phyloP scores from a whole-genome alignment of 30 jellyfish, hydroid and myxozoan species.

The Aurelia aurita region DNA sequence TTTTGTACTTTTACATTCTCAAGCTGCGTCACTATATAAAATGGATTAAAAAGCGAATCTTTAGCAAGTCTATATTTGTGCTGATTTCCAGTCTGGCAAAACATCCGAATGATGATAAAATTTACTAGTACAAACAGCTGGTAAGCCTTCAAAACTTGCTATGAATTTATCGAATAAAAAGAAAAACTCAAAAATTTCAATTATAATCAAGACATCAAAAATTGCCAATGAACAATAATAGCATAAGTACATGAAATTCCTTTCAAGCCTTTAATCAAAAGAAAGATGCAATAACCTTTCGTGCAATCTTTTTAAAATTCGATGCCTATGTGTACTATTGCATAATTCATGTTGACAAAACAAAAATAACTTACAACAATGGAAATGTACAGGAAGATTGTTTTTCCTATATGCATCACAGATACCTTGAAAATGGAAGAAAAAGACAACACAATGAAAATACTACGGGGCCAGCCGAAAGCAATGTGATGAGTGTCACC shows the following conservation, averaged over 20 bases:
- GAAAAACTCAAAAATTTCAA: too few relatives aligned
- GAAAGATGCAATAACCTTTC: too few relatives aligned
- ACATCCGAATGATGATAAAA: too few relatives aligned
- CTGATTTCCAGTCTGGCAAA: neutral
- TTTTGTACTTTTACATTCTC: neutral
- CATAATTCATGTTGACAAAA: neutral
- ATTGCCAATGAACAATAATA: too few relatives aligned
- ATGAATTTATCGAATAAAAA: too few relatives aligned
- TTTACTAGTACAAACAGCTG: too few relatives aligned
- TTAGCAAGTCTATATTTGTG: neutral
- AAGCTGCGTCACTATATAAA: constrained; percentile 5
- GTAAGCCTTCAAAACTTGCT: too few relatives aligned
- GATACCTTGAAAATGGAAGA: constrained; percentile 1
- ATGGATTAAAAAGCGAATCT: neutral
- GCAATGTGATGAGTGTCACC: neutral
- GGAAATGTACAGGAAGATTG: constrained; percentile 14
- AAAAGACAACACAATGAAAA: neutral
- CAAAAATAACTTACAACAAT: constrained; percentile 13
- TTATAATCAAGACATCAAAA: too few relatives aligned
- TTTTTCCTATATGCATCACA: constrained; percentile 12
- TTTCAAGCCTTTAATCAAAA: too few relatives aligned
- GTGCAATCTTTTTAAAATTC: too few relatives aligned
- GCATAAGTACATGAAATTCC: too few relatives aligned
- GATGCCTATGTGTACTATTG: too few relatives aligned
- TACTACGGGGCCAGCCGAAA: neutral